Base-by-base conservation (phyloP, 2,113 vertebrate genomes). In the Gymnogyps californianus region DNA sequence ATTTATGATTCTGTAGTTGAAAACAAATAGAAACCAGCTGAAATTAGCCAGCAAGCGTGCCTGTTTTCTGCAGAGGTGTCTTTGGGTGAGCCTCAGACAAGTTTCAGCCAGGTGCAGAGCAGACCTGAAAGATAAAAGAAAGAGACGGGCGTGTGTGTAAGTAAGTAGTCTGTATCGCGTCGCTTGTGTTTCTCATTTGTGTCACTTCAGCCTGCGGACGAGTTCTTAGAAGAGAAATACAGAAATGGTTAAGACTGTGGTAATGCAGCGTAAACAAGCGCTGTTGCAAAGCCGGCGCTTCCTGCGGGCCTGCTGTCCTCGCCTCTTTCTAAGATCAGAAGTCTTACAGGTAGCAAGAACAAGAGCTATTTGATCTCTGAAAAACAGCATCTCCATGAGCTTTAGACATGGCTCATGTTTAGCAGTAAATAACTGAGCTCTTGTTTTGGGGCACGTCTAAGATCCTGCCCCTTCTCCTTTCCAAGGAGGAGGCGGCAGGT, bases 71-170 rank as follows among this genome's bases (percentile, higher is more conserved):
- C 94, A 94, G 96, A 88, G 66, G 65, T 86, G 76, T 76, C 61
- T 93, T 93, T 79, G 89, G 93, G 89, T 89, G 66, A 91, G 95
- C 95, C 92, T 95, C 96, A 90, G 91, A 67, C 86, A 90, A 72
- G 92, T 77, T 96, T 94, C 96, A 92, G 95, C 87, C 29, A 89
- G 92, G 96, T 83, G 92, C 95, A 95, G 91, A 95, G 96, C 96
- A 96, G 96, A 97, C 90, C 98, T 98, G 98, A 93, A 98, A 98
- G 96, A 91, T 36, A 97, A 97, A 97, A 98, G 97, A 92, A 94
- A 96, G 97, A 95, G 94, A 76, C 20, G 29, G 93, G 87, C 14
- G 80, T 82, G 22, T 31, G 38, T 38, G 54, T 70, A 57, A 95
- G 94, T 75, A 55, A 91, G 25, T 21, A 59, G 91, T 52, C 82